Evolutionary conservation across 2,113 vertebrate genomes (phyloP), one percentile per base, ranked within the genome.

Genomic region (Cnemophilus loriae): DNA sequence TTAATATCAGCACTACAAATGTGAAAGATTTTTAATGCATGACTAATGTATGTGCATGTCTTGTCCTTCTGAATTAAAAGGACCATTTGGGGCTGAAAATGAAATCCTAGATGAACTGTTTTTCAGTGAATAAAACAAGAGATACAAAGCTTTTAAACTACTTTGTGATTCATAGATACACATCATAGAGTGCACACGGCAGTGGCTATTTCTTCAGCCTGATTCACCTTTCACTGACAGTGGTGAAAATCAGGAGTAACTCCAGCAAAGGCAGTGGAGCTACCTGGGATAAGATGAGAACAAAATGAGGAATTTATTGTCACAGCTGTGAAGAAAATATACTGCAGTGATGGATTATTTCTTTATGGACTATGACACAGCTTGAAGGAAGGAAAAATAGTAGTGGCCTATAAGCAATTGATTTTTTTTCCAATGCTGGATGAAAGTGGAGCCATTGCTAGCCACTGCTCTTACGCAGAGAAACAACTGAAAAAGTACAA

Each of bases 221-320:
- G 47, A 63, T 86, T 74, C 78, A 80, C 59, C 71, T 84, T 80
- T 86, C 83, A 75, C 39, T 81, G 68, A 17, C 19, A 63, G n/a
- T 77, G 71, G 68, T 75, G 39, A 90, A 95, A 92, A 94, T 60
- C 69, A 67, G 44, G 44, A 81, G 20, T 71, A 95, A 59, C 44
- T 84, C 52, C 50, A 80, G 50, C 10, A 3, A 91, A 80, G 75
- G 52, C 75, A 81, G 53, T 78, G 44, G 23, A 84, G 30, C 27
- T 93, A 64, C 82, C 68, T 71, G 39, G 44, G 52, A 47, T 74
- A 90, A 85, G 67, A 90, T 78, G 79, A 90, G 93, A 90, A 60
- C 30, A 96, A 83, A 96, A 90, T 81, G 52, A 88, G 30, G 64
- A 88, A 93, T 95, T 87, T 95, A 70, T 76, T 95, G 35, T 89